These are phyloP conservation scores for Echinops telfairi DNA, from an alignment of 2,113 vertebrate genomes.

Conservation along the genomic window DNA sequence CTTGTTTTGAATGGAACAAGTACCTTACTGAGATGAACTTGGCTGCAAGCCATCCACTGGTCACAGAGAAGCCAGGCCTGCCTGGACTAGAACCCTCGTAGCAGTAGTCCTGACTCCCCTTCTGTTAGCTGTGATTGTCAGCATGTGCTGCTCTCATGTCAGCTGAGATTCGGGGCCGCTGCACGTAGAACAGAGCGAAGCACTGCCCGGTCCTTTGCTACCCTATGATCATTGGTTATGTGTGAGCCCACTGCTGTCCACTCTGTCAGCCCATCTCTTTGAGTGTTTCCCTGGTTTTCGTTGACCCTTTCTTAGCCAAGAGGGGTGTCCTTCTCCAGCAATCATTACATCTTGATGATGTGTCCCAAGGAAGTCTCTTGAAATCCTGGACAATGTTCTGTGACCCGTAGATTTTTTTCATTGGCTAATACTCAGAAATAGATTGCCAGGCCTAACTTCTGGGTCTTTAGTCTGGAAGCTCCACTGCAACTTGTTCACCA, in stretches of 20 bases:
- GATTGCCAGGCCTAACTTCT: not conserved
- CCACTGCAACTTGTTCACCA: not conserved
- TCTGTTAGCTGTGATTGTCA: not conserved
- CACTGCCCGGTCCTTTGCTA: not conserved
- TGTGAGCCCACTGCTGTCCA: not conserved
- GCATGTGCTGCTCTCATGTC: not conserved
- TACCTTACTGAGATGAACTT: too few relatives aligned
- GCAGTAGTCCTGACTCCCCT: too few relatives aligned
- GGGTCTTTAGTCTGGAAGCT: not conserved
- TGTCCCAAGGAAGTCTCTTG: not conserved
- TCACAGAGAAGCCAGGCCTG: too few relatives aligned
- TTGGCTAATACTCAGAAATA: not conserved
- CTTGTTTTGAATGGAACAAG: too few relatives aligned
- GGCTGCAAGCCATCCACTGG: too few relatives aligned
- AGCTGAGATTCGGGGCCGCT: not conserved
- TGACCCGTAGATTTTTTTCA: not conserved
- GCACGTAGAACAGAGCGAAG: not conserved
- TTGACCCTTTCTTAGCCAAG: not conserved
- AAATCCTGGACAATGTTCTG: not conserved
- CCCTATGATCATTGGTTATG: not conserved
- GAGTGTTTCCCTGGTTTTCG: not conserved
- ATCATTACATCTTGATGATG: not conserved
- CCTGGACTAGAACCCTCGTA: too few relatives aligned
- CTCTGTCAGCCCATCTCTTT: not conserved
- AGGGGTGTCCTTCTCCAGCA: not conserved